Base-by-base conservation (phyloP, 2,888 invertebrate genomes). In the Plebejus melissa region DNA sequence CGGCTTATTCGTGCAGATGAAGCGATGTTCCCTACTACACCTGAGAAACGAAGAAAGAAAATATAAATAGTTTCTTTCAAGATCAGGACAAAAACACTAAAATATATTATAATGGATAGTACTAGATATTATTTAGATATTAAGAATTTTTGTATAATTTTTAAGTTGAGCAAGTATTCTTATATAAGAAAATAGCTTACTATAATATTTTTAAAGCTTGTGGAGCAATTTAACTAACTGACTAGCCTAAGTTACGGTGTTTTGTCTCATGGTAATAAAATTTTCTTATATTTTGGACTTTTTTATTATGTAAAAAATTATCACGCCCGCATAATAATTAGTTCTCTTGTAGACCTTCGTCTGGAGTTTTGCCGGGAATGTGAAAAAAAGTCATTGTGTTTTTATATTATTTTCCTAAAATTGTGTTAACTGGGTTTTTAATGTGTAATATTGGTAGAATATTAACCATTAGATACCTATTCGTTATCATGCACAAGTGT, bases 11-110 rank as follows among this genome's bases (percentile, higher is more conserved):
- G 93, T 36, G 92, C 91, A 46, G 94, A 94, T 83, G 93, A 93
- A 74, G 91, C 88, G 22, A 83, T 93, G 82, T 94, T 90, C 88
- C 90, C 86, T 82, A 84, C 85, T 1, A 93, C 94, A 75, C 93
- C 94, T 5, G 92, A 93, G 83, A 93, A 94, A 82, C 85, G 93
- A 76, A 90, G 93, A 83, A 93, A 93, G 88, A 93, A 93, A 83
- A 93, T 93, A 80, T 91, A 91, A 89, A n/a, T 76, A 46, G 4
- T n/a, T 28, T 41, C 11, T n/a, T 69, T 74, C 69, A 16, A 69
- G 46, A 7, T 58, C 38, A 28, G 28, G 60, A 60, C 4, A 16
- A 13, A 50, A 50, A 4, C 22, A 9, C 6, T 60, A 22, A 7
- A 22, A n/a, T n/a, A n/a, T 4, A 2, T 9, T 9, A 60, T 60